phyloP scores from a whole-genome alignment of 2,797 vertebrate species.

The Poeciliopsis infans region DNA sequence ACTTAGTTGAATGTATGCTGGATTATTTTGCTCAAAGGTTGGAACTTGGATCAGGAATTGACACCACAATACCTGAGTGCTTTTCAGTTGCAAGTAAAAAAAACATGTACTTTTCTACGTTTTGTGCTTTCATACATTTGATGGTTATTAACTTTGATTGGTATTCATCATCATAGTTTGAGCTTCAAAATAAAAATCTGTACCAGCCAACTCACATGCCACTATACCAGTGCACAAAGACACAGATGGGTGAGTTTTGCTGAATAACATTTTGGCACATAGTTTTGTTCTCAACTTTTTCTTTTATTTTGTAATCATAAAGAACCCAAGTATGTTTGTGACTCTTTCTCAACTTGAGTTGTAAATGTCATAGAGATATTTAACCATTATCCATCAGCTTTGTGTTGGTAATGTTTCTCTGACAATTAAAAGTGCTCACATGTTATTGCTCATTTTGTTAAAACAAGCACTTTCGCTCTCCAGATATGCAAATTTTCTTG shows the following conservation, averaged over 20 bases:
- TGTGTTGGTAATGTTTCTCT: neutral
- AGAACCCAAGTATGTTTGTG: neutral
- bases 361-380: neutral
- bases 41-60: neutral
- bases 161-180: no score
- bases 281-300: no score
- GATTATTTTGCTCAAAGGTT: neutral
- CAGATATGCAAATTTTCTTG: neutral
- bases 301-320: neutral
- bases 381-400: neutral
- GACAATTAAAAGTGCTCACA: neutral
- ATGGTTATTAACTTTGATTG: neutral
- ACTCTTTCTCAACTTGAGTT: neutral
- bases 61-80: neutral
- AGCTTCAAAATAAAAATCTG: neutral
- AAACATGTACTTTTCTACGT: neutral
- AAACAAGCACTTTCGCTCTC: neutral
- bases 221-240: neutral
- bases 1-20: neutral
- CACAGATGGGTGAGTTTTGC: neutral
- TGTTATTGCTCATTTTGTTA: neutral
- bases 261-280: neutral
- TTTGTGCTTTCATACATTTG: neutral
- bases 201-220: neutral
- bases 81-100: neutral